Evolutionary conservation across 2,797 vertebrate species (phyloP).

Genomic region (Acipenser oxyrinchus): DNA sequence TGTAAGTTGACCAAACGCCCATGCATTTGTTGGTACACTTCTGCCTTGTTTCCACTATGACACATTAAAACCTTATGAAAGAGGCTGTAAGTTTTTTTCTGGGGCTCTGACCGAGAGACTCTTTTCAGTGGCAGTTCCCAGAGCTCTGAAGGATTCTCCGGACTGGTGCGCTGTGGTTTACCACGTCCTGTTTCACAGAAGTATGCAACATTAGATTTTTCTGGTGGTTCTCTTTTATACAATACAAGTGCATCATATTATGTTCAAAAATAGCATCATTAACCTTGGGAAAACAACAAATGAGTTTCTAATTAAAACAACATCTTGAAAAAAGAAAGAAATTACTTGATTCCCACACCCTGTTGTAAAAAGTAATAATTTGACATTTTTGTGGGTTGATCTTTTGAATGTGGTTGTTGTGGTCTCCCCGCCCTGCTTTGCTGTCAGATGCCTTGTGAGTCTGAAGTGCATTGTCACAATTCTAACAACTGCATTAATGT

Average conservation of each 20-base stretch:
- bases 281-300: no score
- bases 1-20: no score
- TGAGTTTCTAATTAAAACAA: no score
- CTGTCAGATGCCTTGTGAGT: background rate
- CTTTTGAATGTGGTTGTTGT: background rate
- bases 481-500: background rate
- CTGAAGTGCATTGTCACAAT: background rate
- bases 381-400: background rate
- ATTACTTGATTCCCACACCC: slow-evolving; percentile 15
- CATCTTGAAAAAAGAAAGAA: background rate
- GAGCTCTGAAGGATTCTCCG: background rate
- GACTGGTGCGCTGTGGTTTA: slow-evolving; percentile 14
- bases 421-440: background rate
- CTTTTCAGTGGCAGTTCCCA: background rate
- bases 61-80: background rate
- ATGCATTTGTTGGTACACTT: no score
- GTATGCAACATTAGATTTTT: slow-evolving; percentile 14
- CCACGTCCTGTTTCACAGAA: slow-evolving; percentile 22
- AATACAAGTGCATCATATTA: slow-evolving; percentile 4
- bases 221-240: background rate
- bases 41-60: background rate
- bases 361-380: slow-evolving; percentile 2
- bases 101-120: background rate
- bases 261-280: background rate
- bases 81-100: background rate